These are phyloP conservation scores for Ashinkailepas kermadecensis DNA, from an alignment of 2,888 invertebrate species.

Conservation along the genomic window DNA sequence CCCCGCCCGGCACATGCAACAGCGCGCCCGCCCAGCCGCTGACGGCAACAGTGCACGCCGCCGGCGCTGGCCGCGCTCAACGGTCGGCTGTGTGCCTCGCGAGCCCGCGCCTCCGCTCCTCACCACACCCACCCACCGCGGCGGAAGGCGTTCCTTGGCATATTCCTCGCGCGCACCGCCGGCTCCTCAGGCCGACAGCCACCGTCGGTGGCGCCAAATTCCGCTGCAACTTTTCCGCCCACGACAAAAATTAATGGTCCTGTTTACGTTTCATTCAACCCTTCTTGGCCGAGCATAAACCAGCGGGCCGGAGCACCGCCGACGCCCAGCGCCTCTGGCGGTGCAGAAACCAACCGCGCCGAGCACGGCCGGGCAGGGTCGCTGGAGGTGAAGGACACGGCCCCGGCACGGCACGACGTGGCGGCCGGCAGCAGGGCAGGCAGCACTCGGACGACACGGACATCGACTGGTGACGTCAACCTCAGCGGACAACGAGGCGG, in stretches of 20 bases:
- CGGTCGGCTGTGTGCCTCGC: too few relatives aligned
- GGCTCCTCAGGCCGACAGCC: background rate
- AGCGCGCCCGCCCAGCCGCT: too few relatives aligned
- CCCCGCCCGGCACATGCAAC: too few relatives aligned
- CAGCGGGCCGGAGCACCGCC: background rate
- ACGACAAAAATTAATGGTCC: slow-evolving; percentile 5
- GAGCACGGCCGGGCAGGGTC: background rate
- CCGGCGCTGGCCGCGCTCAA: too few relatives aligned
- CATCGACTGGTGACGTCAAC: too few relatives aligned
- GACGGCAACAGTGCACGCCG: too few relatives aligned
- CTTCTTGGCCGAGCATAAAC: background rate
- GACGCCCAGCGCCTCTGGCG: background rate
- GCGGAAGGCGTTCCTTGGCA: background rate
- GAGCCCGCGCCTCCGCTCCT: background rate
- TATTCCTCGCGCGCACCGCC: too few relatives aligned
- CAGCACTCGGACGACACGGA: too few relatives aligned
- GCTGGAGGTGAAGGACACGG: too few relatives aligned
- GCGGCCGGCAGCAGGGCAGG: too few relatives aligned
- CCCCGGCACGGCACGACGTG: too few relatives aligned
- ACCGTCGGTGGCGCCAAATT: background rate
- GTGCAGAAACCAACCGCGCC: background rate
- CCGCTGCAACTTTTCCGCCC: background rate
- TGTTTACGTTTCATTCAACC: slow-evolving; percentile 1
- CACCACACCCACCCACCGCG: background rate
- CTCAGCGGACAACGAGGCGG: too few relatives aligned